Conservation (phyloP, 2,797 vertebrate species). For the Notamacropus eugenii region DNA sequence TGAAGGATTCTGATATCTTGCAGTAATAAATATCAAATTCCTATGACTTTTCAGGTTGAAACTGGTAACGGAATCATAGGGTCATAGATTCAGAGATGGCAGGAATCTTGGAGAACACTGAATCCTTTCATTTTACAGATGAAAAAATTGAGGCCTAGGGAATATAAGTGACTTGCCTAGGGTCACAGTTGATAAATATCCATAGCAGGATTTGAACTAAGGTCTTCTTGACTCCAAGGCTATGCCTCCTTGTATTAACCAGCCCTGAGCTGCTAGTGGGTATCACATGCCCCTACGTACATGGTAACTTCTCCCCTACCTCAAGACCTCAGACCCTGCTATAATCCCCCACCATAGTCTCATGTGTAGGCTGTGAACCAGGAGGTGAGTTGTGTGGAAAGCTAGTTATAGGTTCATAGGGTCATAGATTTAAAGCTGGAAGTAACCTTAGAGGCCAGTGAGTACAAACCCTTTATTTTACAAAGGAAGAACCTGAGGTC, state of each 20-base stretch:
- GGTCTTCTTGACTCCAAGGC: background rate
- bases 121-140: background rate
- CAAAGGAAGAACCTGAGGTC: background rate
- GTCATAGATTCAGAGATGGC: background rate
- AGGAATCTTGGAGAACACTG: background rate
- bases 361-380: background rate
- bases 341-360: background rate
- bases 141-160: background rate
- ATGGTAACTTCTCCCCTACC: background rate
- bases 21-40: conserved; percentile 36
- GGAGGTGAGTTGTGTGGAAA: background rate
- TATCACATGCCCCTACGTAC: background rate
- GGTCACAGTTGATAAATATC: background rate
- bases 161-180: background rate
- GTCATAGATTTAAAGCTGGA: background rate
- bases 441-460: background rate
- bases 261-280: conserved; percentile 7
- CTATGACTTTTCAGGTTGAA: background rate
- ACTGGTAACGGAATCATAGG: background rate
- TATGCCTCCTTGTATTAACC: background rate
- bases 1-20: conserved; percentile 3
- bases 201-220: background rate
- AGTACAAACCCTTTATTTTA: background rate
- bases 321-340: background rate
- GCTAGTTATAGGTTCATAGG: background rate